Base-by-base conservation (phyloP, 2,797 vertebrate species). In the Crocodylus rhombifer region DNA sequence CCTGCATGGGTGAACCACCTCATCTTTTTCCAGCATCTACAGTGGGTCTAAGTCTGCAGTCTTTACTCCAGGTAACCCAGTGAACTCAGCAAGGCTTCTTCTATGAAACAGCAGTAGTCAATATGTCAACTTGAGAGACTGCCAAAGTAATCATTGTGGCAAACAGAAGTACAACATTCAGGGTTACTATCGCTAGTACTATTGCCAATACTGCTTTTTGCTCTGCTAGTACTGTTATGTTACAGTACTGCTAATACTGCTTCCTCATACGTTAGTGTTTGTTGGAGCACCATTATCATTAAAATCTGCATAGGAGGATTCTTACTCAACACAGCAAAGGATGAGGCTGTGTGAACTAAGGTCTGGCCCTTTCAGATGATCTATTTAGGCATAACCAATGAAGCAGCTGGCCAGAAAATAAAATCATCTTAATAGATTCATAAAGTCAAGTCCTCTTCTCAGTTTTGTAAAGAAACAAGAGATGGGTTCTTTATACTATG, bases 221-320 rank as follows among this genome's bases (percentile, higher is more conserved):
- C 33, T 36, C 33, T 36, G 33, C 33, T 36, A 36, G 33, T 36
- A 36, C 33, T 36, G 33, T 36, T 36, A 36, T 36, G 33, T 36
- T 36, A 36, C 33, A 36, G 33, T 36, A 36, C 33, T 36, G 33
- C 33, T 36, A 36, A 36, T 36, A 36, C 33, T 36, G 33, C 33
- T 36, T 36, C 26, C 36, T 23, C 60, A 57, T 77, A 18, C 36
- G 77, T 7, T 0, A 0, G 14, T 0, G 5, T 1, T 76, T 58
- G 14, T 86, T 79, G 42, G 77, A 77, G 61, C 42, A 57, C 25
- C 16, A 33, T 30, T 2, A 21, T 67, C 4, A 86, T 17, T 51
- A 84, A 62, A 76, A 75, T 67, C 55, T 36, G 80, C n/a, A 55
- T 15, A 14, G 69, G 86, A 78, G 64, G 12, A 4, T 21, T 26